Base-by-base conservation (phyloP, 2,888 invertebrate species). In the Xestia rhomboidea region DNA sequence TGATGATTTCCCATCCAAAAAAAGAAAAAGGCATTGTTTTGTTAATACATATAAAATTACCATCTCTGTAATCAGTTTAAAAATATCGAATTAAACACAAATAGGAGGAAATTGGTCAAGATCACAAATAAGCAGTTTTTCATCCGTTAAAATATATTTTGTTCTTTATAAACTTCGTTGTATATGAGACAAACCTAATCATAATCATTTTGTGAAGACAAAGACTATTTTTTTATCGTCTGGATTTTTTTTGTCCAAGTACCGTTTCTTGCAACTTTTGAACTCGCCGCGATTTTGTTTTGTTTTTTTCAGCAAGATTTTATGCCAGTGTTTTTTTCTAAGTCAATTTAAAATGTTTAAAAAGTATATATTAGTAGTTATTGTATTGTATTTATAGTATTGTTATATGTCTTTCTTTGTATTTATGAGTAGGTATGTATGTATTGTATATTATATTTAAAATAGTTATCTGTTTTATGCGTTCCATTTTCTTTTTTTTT, bases 211-310 rank as follows among this genome's bases (percentile, higher is more conserved):
- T 57, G 30, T 77, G 41, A 41, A 82, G 76, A 88, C 87, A 87
- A 85, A 79, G 83, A 80, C 41, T 27, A 68, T 77, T 80, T 86
- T 86, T 75, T 79, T 76, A 51, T 1, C 63, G 77, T 79, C 72
- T 79, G 30, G 64, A 49, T 75, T 83, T 85, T 82, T 82, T 81
- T 84, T 64, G 18, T 63, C 62, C 69, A 67, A 66, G 38, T 78
- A 75, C 67, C 64, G 76, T 77, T 79, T 68, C 63, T 73, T 79
- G 57, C 57, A 68, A 64, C 60, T 73, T 82, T 77, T 83, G 67
- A 81, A 78, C 70, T 72, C 67, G 60, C 81, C 69, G 76, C 49
- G 30, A 66, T 79, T 75, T 76, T 62, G n/a, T 54, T 54, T 38
- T 68, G 54, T 78, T 77, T 76, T 76, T 69, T 64, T 67, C 18